Conservation (phyloP, 2,113 vertebrate genomes). For the Laterallus jamaicensis region DNA sequence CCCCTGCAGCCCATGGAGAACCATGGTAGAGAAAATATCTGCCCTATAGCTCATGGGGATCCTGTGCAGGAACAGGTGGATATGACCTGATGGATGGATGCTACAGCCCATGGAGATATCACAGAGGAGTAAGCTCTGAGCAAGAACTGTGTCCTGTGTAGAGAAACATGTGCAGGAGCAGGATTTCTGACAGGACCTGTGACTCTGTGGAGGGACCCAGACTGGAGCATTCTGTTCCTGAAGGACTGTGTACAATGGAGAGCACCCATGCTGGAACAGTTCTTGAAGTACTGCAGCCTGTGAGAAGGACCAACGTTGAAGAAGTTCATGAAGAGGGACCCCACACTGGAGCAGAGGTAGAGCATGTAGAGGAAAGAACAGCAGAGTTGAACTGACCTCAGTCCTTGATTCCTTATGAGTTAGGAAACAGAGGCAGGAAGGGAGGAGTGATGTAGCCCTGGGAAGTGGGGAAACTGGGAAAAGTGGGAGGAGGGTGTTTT, state of each 20-base stretch:
- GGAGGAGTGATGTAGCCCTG: background rate
- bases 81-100: background rate
- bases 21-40: background rate
- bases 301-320: background rate
- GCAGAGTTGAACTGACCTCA: background rate
- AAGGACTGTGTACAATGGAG: background rate
- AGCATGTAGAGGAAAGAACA: background rate
- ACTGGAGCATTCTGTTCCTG: background rate
- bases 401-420: background rate
- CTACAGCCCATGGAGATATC: background rate
- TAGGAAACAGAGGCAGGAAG: background rate
- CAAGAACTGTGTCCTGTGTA: rapidly evolving
- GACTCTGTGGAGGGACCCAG: rapidly evolving
- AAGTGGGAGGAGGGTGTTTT: background rate
- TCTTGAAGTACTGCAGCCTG: background rate
- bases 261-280: background rate
- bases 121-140: too few species aligned
- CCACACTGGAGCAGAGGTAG: background rate
- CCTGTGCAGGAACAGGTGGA: background rate
- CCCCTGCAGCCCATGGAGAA: background rate
- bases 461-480: background rate
- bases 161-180: rapidly evolving
- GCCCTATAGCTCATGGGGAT: background rate
- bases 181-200: background rate
- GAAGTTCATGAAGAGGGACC: background rate